A percentile compares a stretch with the other conserved stretches of the same genome.
Conservation (phyloP, 2,888 invertebrate genomes). For the Himalopsyche kuldschensis region DNA sequence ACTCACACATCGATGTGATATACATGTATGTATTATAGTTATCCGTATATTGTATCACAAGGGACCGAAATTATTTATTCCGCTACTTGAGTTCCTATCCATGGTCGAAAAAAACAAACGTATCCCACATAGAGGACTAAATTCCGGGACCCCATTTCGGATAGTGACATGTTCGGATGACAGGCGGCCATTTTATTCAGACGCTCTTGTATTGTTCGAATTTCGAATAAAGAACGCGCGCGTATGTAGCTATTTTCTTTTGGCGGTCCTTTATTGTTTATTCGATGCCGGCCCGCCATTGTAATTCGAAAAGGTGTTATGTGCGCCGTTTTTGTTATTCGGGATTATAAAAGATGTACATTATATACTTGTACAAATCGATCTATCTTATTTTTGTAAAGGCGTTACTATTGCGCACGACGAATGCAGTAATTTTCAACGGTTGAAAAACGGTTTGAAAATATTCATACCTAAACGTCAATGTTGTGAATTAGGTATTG, state of each 20-base stretch:
- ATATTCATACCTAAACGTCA: too few species aligned
- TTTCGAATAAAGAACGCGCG: conserved; percentile 20
- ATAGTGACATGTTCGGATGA: conserved; percentile 14
- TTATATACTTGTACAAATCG: not conserved
- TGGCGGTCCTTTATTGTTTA: conserved; percentile 14
- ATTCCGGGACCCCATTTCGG: not conserved
- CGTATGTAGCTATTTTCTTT: conserved; percentile 16
- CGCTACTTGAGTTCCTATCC: conserved; percentile 34
- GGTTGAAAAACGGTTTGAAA: not conserved
- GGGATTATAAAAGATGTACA: not conserved
- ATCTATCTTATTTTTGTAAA: not conserved
- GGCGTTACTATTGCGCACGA: not conserved
- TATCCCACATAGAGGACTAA: not conserved
- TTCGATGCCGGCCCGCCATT: conserved; percentile 10
- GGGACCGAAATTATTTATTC: conserved; percentile 18
- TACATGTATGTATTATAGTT: too few species aligned
- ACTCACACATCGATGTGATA: not conserved
- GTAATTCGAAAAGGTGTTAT: conserved; percentile 6
- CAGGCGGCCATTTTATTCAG: conserved; percentile 35
- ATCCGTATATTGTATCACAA: not conserved
- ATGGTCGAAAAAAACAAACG: conserved; percentile 11
- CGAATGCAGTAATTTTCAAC: not conserved
- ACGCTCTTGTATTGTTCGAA: conserved; percentile 23
- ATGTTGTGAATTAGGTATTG: too few species aligned
- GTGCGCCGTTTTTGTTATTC: not conserved